Base-by-base conservation (phyloP, 2,888 invertebrate genomes). In the Amiota mariae region DNA sequence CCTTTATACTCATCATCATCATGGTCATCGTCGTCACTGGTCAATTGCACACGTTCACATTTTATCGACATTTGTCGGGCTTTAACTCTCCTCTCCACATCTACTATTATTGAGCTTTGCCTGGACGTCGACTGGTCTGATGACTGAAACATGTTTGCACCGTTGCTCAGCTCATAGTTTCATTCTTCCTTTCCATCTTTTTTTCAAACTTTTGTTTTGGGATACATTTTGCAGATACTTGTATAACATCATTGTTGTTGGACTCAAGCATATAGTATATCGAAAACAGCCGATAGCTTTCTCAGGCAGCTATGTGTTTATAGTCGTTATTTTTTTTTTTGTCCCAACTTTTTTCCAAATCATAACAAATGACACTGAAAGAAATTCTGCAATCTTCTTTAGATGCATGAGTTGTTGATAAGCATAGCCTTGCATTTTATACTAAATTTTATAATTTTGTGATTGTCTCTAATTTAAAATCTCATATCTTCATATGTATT, bases 31-130 rank as follows among this genome's bases (percentile, higher is more conserved):
- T 36, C 36, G 36, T 36, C 36, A 24, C 67, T 78, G 83, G 82
- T 84, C 85, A 85, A 85, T 84, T 82, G 84, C 77, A 78, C 83
- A 79, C 80, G 80, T 77, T 75, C 77, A 70, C 73, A 47, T 49
- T 70, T 64, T 59, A 77, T 76, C 76, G 73, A 63, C 51, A 66
- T 73, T 63, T 66, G 46, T 46, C 67, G 20, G 20, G 67, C 67
- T 11, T 9, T 24, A 2, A 8, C 24, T 3, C 63, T 46, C 10
- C 63, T 13, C 4, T n/a, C 63, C 63, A 24, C 11, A 15, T 59
- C 20, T 11, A 11, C 57, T n/a, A 36, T 6, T 36, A 36, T 36
- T 36, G 36, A 36, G 77, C 76, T 75, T 74, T 66, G 78, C 77
- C 81, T 83, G 85, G 85, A 85, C 82, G 81, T 66, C 54, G 72